phyloP scores from a whole-genome alignment of 2,797 vertebrate species.

The Syndactyla subalaris region DNA sequence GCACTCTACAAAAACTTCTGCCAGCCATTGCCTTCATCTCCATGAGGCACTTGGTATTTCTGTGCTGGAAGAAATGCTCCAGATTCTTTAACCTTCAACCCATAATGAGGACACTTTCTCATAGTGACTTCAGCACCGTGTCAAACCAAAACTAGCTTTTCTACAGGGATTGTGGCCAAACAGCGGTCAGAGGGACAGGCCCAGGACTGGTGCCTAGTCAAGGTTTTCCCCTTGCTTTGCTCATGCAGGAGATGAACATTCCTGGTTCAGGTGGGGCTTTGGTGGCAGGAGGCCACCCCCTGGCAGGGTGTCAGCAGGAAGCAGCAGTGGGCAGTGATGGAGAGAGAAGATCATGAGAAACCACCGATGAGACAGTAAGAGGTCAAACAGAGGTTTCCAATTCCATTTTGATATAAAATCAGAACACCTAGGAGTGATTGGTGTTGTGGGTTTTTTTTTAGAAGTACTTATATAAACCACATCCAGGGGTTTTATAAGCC shows the following conservation, averaged over 20 bases:
- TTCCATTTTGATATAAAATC: not conserved
- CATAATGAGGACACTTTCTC: not conserved
- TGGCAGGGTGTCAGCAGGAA: not conserved
- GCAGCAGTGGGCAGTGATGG: not conserved
- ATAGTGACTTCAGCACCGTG: accelerated
- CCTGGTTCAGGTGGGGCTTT: not conserved
- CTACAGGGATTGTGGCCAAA: not conserved
- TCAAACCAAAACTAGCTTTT: not conserved
- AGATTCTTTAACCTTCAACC: not conserved
- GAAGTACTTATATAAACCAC: not conserved
- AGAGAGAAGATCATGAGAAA: not conserved
- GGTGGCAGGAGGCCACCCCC: not conserved
- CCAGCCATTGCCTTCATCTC: not conserved
- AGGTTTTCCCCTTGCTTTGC: not conserved
- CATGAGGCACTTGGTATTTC: accelerated
- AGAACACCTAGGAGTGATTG: not conserved
- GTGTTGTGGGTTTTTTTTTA: not conserved
- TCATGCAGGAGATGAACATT: not conserved
- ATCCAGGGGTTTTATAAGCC: not conserved
- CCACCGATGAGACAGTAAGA: not conserved
- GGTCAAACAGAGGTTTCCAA: not conserved
- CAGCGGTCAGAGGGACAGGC: not conserved
- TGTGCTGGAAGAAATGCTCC: not conserved
- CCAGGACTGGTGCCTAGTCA: accelerated
- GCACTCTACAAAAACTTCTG: not conserved